Conservation (phyloP, 2,888 invertebrate genomes). For the Cephonodes hylas region DNA sequence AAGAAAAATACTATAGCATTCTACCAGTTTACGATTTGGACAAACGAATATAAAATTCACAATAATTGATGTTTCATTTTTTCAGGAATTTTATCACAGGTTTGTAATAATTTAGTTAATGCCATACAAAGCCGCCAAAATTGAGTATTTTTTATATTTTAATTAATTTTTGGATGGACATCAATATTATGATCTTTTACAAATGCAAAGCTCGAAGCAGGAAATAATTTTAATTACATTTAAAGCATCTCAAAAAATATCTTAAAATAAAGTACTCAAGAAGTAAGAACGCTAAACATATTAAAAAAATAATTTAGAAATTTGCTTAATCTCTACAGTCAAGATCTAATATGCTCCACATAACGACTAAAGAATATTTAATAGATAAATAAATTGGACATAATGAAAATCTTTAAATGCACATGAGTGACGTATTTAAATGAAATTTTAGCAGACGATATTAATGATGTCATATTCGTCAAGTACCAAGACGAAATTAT, state of each 20-base stretch:
- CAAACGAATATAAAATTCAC: not conserved
- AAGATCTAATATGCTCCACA: not conserved
- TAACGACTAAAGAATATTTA: conserved; percentile 15
- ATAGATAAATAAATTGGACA: not conserved
- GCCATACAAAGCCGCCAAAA: too few species aligned
- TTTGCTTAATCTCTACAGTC: not conserved
- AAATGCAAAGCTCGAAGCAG: not conserved
- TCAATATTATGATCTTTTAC: not conserved
- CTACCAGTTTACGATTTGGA: not conserved
- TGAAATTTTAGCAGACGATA: not conserved
- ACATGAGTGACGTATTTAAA: not conserved
- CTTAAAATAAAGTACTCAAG: not conserved
- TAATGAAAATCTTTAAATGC: not conserved
- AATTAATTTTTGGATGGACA: not conserved
- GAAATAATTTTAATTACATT: not conserved
- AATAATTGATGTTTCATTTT: not conserved
- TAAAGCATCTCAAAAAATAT: not conserved
- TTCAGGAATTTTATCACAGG: too few species aligned
- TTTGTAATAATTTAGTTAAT: too few species aligned
- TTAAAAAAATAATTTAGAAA: not conserved
- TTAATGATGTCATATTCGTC: too few species aligned
- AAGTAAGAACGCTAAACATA: not conserved
- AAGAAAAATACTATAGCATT: not conserved
- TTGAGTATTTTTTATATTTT: not conserved
- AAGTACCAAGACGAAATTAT: too few species aligned